Evolutionary conservation across 2,888 invertebrate genomes (phyloP).

Genomic region (Boloria euphrosyne): DNA sequence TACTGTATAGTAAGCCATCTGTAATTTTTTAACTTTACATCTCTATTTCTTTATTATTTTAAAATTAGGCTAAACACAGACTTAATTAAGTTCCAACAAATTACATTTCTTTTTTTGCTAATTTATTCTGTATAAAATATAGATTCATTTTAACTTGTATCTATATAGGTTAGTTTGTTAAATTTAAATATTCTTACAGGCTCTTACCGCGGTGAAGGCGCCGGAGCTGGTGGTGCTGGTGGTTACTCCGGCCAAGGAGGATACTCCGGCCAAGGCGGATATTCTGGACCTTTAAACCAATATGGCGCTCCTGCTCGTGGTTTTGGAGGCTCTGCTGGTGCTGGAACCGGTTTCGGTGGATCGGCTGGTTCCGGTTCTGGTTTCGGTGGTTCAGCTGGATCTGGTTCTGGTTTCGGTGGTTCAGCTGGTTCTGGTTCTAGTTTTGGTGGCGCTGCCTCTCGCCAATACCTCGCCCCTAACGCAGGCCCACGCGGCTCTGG

Average conservation of each 20-base stretch:
- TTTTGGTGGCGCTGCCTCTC: constrained; percentile 62
- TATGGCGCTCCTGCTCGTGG: constrained; percentile 49
- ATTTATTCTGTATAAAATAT: too few relatives aligned
- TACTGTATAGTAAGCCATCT: not conserved
- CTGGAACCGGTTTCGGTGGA: constrained; percentile 36
- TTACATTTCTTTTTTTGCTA: too few relatives aligned
- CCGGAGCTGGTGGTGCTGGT: constrained; percentile 47
- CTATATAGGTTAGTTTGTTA: not conserved
- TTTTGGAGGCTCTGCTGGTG: constrained; percentile 42
- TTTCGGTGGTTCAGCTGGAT: constrained; percentile 36
- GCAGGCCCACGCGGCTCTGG: constrained; percentile 66
- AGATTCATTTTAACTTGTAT: too few relatives aligned
- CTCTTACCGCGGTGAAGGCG: constrained; percentile 73
- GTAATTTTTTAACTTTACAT: too few relatives aligned
- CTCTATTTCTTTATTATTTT: too few relatives aligned
- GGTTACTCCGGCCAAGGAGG: constrained; percentile 44
- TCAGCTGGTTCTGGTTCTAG: constrained; percentile 50
- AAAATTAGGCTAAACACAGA: too few relatives aligned
- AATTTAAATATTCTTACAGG: constrained; percentile 53
- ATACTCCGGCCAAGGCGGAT: constrained; percentile 47
- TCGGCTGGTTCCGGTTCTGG: constrained; percentile 34
- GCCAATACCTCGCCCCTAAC: constrained; percentile 73
- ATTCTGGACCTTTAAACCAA: constrained; percentile 43
- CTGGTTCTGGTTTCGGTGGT: constrained; percentile 37
- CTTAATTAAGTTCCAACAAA: too few relatives aligned